Base-by-base conservation (phyloP, 1,140 invertebrate species). In the Diachasma alloeum region DNA sequence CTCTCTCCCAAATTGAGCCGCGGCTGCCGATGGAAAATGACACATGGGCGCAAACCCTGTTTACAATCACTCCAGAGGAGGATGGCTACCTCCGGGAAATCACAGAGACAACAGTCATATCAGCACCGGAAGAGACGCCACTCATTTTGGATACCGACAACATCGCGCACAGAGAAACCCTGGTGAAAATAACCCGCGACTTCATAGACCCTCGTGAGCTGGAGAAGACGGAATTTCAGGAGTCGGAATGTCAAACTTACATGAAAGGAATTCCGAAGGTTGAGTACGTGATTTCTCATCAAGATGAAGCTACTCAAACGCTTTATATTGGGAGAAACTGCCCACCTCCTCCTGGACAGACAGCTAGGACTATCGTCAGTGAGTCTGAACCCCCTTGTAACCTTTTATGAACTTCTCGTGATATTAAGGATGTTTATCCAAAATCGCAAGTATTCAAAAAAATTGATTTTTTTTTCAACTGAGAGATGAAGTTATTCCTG, bases 271-370 rank as follows among this genome's bases (percentile, higher is more conserved):
- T 80, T 24, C 73, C 81, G 1, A 72, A 22, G 13, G 81, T 83
- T 10, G 56, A 74, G 0, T 81, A 83, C 36, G 78, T 79, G 5
- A 17, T 77, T 0, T 44, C 77, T 53, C 79, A 80, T n/a, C 67
- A 22, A 2, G 79, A 83, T 19, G 78, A 84, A 74, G 80, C 78
- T 5, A 79, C 70, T 11, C 83, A 84, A 59, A 84, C 83, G 0
- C 69, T 83, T 67, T 84, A 82, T 15, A 83, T 83, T 68, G 77
- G 79, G 9, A 24, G 59, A 15, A 79, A 80, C n/a, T 79, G 70
- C 39, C 76, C 22, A 36, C 13, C 4, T 31, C 9, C 74, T 2
- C 53, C 76, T 19, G 36, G 68, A 6, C 59, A 68, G 53, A 70
- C 76, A 59, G 77, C 75, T 39, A 71, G 71, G 31, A 72, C 82